Percentiles rank a stretch among this genome's conserved stretches.
Conservation (phyloP, 2,888 invertebrate genomes). For the Cremastinae sp. region DNA sequence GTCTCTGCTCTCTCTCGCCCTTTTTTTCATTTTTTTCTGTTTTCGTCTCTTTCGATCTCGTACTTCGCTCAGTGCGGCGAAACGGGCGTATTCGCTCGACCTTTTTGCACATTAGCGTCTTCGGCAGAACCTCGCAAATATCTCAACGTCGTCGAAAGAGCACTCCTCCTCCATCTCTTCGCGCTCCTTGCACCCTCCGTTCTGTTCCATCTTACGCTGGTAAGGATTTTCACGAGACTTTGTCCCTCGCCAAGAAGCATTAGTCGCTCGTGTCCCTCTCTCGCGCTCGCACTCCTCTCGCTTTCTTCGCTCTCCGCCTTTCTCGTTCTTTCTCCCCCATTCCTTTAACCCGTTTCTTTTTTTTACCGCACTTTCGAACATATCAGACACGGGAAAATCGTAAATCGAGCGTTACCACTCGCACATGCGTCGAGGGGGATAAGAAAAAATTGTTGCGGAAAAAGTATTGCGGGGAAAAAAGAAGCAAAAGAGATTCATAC, state of each 20-base stretch:
- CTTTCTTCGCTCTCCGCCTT: slow-evolving; percentile 21
- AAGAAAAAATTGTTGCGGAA: background rate
- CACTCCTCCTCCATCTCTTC: slow-evolving; percentile 46
- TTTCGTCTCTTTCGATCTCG: slow-evolving; percentile 9
- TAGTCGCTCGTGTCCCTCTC: slow-evolving; percentile 40
- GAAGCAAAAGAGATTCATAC: background rate
- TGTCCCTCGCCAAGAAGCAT: slow-evolving; percentile 55
- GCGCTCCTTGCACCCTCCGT: background rate
- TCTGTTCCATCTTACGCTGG: slow-evolving; percentile 3
- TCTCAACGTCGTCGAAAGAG: slow-evolving; percentile 59
- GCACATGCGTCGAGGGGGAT: slow-evolving; percentile 43
- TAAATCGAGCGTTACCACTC: slow-evolving; percentile 57
- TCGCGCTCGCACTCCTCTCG: slow-evolving; percentile 33
- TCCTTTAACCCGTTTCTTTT: slow-evolving; percentile 13
- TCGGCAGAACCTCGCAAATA: slow-evolving; percentile 62
- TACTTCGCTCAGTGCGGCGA: slow-evolving; percentile 47
- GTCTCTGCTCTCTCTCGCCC: slow-evolving; percentile 18
- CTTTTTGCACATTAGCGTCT: slow-evolving; percentile 62
- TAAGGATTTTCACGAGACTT: slow-evolving; percentile 50
- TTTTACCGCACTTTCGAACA: slow-evolving; percentile 38
- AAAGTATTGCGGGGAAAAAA: slow-evolving; percentile 3
- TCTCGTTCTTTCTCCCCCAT: background rate
- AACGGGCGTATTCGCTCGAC: slow-evolving; percentile 54
- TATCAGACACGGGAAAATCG: slow-evolving; percentile 53
- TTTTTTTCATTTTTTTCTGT: no score